Conservation (phyloP, 2,888 invertebrate genomes). For the Caenorhabditis sinica region DNA sequence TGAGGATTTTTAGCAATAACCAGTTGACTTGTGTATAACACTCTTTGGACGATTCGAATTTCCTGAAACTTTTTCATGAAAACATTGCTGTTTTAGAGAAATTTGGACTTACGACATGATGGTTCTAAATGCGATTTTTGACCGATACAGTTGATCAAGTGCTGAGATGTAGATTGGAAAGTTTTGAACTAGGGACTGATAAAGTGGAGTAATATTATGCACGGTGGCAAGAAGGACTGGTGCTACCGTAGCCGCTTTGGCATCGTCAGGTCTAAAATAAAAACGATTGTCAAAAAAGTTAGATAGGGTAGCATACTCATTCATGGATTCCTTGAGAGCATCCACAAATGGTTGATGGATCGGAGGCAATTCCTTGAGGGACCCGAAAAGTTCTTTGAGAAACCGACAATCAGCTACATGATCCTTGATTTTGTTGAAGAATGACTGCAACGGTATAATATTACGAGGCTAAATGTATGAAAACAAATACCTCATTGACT, state of each 20-base stretch:
- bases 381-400: conserved; percentile 63
- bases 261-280: conserved; percentile 59
- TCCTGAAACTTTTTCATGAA: conserved; percentile 86
- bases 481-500: conserved; percentile 80
- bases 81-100: too few species aligned
- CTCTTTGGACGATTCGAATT: conserved; percentile 91
- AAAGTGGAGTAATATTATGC: conserved; percentile 68
- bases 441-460: conserved; percentile 26
- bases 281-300: not conserved
- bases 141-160: conserved; percentile 63
- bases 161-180: conserved; percentile 73
- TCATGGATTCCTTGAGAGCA: conserved; percentile 41
- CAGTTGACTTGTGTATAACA: conserved; percentile 92
- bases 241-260: conserved; percentile 43
- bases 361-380: conserved; percentile 52
- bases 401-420: conserved; percentile 50
- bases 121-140: conserved; percentile 60
- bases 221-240: conserved; percentile 86
- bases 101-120: conserved; percentile 61
- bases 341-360: conserved; percentile 52
- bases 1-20: conserved; percentile 91
- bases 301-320: conserved; percentile 23
- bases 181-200: conserved; percentile 66
- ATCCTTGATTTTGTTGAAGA: conserved; percentile 61
- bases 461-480: not conserved